These are phyloP conservation scores for Lasioglossum albipes DNA, from an alignment of 1,140 invertebrate genomes.

Conservation along the genomic window DNA sequence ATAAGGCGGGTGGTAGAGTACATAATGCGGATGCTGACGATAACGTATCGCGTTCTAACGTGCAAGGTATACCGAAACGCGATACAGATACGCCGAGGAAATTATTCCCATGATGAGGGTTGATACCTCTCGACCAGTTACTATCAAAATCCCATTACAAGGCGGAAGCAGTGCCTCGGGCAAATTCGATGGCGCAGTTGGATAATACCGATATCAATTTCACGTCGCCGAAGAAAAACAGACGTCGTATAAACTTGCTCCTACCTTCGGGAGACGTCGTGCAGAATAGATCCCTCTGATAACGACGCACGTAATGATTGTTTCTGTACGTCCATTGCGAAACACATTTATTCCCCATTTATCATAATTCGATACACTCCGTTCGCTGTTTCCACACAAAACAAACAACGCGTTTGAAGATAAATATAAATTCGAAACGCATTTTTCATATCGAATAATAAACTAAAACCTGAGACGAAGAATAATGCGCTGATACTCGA, in stretches of 20 bases:
- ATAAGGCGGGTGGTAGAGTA: not conserved
- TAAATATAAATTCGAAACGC: too few relatives aligned
- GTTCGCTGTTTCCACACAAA: too few relatives aligned
- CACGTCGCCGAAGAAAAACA: constrained; percentile 14
- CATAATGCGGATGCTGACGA: not conserved
- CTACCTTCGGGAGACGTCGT: not conserved
- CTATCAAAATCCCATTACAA: constrained; percentile 49
- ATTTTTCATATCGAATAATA: too few relatives aligned
- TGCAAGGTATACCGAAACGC: constrained; percentile 16
- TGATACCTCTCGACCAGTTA: constrained; percentile 43
- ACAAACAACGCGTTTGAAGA: too few relatives aligned
- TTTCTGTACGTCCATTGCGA: not conserved
- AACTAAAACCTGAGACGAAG: too few relatives aligned
- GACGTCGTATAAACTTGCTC: constrained; percentile 11
- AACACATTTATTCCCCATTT: not conserved
- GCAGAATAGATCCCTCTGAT: not conserved
- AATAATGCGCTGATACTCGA: too few relatives aligned
- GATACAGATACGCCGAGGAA: constrained; percentile 41
- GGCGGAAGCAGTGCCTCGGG: constrained; percentile 33
- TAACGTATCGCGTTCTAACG: constrained; percentile 26
- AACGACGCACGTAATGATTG: not conserved
- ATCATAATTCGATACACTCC: not conserved
- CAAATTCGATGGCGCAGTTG: constrained; percentile 27
- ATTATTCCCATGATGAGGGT: constrained; percentile 41
- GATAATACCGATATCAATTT: constrained; percentile 49